Evolutionary conservation across 2,888 invertebrate genomes (phyloP), one percentile per base, ranked within the genome.

Genomic region (Orthosia gracilis): DNA sequence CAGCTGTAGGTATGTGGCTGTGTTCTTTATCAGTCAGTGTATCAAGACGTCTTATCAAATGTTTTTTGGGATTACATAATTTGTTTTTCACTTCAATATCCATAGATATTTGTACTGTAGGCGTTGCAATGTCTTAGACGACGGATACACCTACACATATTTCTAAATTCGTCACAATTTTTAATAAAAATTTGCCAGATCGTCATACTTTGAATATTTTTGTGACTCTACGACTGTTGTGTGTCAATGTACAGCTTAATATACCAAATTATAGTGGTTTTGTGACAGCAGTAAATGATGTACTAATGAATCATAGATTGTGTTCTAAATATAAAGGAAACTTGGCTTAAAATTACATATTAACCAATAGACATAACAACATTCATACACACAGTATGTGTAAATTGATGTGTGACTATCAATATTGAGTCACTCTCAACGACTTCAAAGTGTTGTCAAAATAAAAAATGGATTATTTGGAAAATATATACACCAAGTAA

Each of bases 201-300:
- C 55, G n/a, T 65, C 50, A 80, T 58, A 54, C 5, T 50, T 74
- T 21, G 18, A 80, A 67, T 67, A 66, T 80, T 58, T 65, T 49
- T 49, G 54, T 54, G 45, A 49, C 13, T 61, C 68, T 79, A 65
- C 74, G 76, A 83, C 78, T 74, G 78, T 84, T 87, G 80, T 83
- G 64, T 83, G 81, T 85, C 70, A 65, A 40, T 23, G 18, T 50
- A 26, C 31, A 12, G 55, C 55, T 70, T 61, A 62, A 59, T 59
- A 58, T 67, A 62, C 64, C 40, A 57, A 69, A 69, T 59, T 78
- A 66, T 63, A 78, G 64, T 66, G 23, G 57, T 73, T 69, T 49
- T 58, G 49, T 69, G 67, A 63, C 80, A 74, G 75, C 80, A 72
- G 76, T 76, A 83, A 80, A 83, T 72, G 45, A 78, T 69, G 61